phyloP scores from a whole-genome alignment of 2,888 invertebrate species.

The Chymomyza caudatula region DNA sequence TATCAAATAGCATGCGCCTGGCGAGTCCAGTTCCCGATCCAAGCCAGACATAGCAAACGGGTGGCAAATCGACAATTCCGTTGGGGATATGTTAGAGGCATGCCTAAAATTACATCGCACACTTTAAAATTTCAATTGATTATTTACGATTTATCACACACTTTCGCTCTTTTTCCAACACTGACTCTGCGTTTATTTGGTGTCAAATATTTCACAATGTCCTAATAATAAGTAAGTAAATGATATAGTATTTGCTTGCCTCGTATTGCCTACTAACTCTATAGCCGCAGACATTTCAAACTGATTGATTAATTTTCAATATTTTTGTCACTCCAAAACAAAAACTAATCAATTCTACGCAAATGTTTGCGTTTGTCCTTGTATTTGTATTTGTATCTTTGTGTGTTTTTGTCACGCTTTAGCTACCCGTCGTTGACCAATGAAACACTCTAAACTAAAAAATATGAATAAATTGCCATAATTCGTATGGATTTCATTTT shows the following conservation, averaged over 20 bases:
- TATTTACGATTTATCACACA: not conserved
- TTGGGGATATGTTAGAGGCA: not conserved
- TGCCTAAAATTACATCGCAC: not conserved
- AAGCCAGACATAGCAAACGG: not conserved
- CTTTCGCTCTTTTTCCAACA: not conserved
- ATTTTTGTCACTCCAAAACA: not conserved
- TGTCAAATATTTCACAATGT: constrained; percentile 49
- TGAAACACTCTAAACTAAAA: constrained; percentile 11
- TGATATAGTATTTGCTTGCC: constrained; percentile 34
- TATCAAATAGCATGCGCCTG: constrained; percentile 6
- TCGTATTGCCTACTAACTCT: not conserved
- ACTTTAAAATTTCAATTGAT: constrained; percentile 27
- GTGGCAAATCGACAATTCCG: not conserved
- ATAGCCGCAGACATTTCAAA: not conserved
- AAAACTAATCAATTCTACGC: constrained; percentile 2
- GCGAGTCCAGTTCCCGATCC: not conserved
- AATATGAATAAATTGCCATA: constrained; percentile 36
- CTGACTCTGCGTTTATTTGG: constrained; percentile 31
- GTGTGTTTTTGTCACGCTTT: not conserved
- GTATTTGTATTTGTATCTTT: constrained; percentile 29
- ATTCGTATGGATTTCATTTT: constrained; percentile 27
- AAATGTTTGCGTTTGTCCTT: constrained; percentile 16
- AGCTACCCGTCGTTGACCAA: not conserved
- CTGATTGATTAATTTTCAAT: constrained; percentile 52
- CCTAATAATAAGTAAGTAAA: constrained; percentile 49